A percentile compares a stretch with the other conserved stretches of the same genome.
These are phyloP conservation scores for Anser cygnoides DNA, from an alignment of 2,113 vertebrate species.

Conservation along the genomic window DNA sequence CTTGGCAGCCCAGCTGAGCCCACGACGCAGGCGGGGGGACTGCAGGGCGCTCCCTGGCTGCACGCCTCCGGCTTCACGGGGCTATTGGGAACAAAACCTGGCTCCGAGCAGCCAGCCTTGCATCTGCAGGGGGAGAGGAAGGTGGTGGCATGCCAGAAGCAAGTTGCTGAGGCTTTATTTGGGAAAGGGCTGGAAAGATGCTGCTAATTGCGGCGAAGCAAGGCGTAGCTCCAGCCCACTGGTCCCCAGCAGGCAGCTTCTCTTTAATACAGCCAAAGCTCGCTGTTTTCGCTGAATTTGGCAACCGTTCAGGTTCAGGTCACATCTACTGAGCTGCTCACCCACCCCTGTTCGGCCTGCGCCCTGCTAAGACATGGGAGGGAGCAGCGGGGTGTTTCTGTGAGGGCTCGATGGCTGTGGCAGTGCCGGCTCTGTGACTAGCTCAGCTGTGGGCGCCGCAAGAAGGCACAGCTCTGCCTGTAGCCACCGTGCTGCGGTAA, in stretches of 20 bases:
- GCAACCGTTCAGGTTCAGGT: not conserved
- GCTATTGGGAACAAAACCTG: not conserved
- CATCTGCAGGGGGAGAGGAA: fast-evolving
- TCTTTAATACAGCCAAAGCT: not conserved
- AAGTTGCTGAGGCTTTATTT: not conserved
- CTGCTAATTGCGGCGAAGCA: not conserved
- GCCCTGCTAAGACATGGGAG: fast-evolving
- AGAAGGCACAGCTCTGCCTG: not conserved
- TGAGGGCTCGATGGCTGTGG: not conserved
- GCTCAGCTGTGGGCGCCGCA: not conserved
- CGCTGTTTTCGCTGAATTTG: fast-evolving
- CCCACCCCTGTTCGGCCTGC: not conserved
- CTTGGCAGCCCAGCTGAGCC: not conserved
- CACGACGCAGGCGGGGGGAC: fast-evolving
- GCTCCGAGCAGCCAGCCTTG: fast-evolving
- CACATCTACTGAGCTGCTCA: fast-evolving
- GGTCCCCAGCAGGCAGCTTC: not conserved
- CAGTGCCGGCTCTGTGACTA: not conserved
- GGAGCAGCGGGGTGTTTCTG: fast-evolving
- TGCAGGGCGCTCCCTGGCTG: fast-evolving
- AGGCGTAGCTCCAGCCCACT: fast-evolving
- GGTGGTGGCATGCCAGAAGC: not conserved
- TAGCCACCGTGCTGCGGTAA: not conserved
- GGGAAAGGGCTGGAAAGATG: not conserved
- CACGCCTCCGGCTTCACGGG: not conserved